Evolutionary conservation across 2,888 invertebrate species (phyloP), one percentile per base, ranked within the genome.

Genomic region (Cyclophora punctaria): DNA sequence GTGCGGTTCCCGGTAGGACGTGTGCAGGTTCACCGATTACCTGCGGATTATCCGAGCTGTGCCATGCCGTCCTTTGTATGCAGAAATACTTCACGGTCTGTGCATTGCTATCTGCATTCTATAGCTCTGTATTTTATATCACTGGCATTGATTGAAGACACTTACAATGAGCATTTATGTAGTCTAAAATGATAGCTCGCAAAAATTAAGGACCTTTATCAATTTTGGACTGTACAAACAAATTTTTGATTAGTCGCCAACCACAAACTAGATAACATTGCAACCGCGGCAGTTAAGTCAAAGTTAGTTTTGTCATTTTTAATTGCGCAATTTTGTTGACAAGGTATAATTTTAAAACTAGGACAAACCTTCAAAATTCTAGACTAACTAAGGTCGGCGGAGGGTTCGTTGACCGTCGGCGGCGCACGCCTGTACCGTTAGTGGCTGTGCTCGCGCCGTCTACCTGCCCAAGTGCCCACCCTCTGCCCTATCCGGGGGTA

Each of bases 351-450:
- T 53, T 48, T 64, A 73, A 73, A 84, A 77, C 69, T 83, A 68
- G 85, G 78, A 60, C 78, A 73, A 70, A 78, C 77, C 80, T 73
- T 83, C 78, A 73, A 80, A 83, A 77, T 76, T 81, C 74, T 83
- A 82, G 80, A 78, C 78, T 70, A 71, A 67, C 71, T 76, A 79
- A 79, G 77, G 79, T 78, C 77, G 75, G 63, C 56, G 71, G 73
- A 5, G 70, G 69, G 83, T 75, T 86, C 87, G 75, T 80, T 82
- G 80, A 83, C 84, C 89, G 82, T 47, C 71, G 60, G 69, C 70
- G 72, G 71, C 73, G 75, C 70, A 73, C 71, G 72, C 67, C 74
- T 71, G 65, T 77, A 77, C 84, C 83, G 83, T 84, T 83, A 84
- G 63, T 67, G 66, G 66, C 64, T 64, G 69, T 64, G 58, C 69